Conservation (phyloP, 30 jellyfish, hydroid and myxozoan species). For the Thelohanellus kitauei region DNA sequence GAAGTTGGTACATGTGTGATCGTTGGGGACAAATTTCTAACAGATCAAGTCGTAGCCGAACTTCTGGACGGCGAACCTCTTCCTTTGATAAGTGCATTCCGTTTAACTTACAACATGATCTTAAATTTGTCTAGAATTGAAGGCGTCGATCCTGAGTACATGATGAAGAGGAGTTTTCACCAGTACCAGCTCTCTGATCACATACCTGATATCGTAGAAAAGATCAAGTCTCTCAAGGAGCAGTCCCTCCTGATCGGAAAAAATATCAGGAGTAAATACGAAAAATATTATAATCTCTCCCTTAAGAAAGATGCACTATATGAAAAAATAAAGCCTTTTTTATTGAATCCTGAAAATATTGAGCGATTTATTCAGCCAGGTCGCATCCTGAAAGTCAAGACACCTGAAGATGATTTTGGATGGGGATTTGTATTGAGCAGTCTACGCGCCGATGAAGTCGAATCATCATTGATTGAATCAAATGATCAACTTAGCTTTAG, state of each 20-base stretch:
- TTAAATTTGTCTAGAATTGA: constrained; percentile 47
- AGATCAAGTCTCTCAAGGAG: constrained; percentile 3
- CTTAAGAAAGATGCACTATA: neutral
- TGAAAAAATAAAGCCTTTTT: constrained; percentile 19
- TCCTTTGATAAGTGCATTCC: constrained; percentile 89
- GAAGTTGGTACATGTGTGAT: constrained; percentile 66
- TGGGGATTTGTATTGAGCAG: constrained; percentile 78
- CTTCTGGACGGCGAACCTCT: constrained; percentile 65
- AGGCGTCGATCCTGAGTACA: constrained; percentile 71
- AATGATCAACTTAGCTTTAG: neutral
- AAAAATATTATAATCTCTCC: no score
- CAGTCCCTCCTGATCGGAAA: no score
- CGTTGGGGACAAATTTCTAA: constrained; percentile 58
- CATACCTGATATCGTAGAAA: constrained; percentile 35
- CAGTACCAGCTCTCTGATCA: constrained; percentile 58
- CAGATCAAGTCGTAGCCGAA: constrained; percentile 59
- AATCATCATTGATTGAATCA: no score
- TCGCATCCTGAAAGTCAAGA: constrained; percentile 34
- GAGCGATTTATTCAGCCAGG: constrained; percentile 87
- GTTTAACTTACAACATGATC: constrained; percentile 91
- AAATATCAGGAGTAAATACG: no score
- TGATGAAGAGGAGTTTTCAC: constrained; percentile 53
- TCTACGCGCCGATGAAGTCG: no score
- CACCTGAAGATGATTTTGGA: constrained; percentile 29
- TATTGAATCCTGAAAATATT: constrained; percentile 55